Evolutionary conservation across 2,113 vertebrate genomes (phyloP).

Genomic region (human): GRCh38 chr16:58107501-58108000

Average conservation of each 20-base stretch:
- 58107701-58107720: neutral
- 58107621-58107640: neutral
- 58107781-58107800: neutral
- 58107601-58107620: neutral
- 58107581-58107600: neutral
- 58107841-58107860: constrained; percentile 64
- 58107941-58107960: neutral
- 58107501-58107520: neutral
- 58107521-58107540: neutral
- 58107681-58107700: neutral
- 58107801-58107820: constrained; percentile 15
- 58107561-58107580: neutral
- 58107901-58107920: constrained; percentile 60
- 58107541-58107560: neutral
- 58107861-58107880: constrained; percentile 72
- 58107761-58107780: neutral
- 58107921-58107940: neutral
- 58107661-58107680: neutral
- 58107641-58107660: neutral
- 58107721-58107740: neutral
- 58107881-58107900: constrained; percentile 63
- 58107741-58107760: neutral
- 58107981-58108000: neutral
- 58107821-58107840: neutral
- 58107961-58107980: neutral